phyloP scores from a whole-genome alignment of 1,140 invertebrate genomes.

The Anthonomus grandis region DNA sequence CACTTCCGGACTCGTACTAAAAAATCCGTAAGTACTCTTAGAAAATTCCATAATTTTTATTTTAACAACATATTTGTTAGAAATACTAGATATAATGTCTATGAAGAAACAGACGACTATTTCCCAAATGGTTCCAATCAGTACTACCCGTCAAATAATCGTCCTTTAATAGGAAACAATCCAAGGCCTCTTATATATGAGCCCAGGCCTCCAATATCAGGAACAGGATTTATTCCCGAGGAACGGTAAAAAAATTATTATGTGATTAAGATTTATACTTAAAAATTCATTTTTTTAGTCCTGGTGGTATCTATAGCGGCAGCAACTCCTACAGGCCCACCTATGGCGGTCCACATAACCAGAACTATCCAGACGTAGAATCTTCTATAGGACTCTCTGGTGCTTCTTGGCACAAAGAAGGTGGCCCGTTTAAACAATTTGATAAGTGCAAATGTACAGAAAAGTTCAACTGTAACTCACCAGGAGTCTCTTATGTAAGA shows the following conservation, averaged over 20 bases:
- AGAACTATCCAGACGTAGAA: constrained; percentile 18
- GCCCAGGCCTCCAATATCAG: constrained; percentile 2
- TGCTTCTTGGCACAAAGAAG: constrained; percentile 47
- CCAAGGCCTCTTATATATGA: neutral
- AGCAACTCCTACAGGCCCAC: neutral
- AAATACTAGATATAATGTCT: constrained; percentile 12
- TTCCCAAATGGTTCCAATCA: neutral
- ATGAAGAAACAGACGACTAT: constrained; percentile 15
- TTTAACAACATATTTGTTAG: constrained; percentile 4
- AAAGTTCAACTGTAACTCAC: constrained; percentile 56
- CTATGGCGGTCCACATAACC: constrained; percentile 22
- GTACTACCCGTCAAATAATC: neutral
- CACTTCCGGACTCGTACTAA: constrained; percentile 11
- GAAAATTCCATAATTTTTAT: neutral
- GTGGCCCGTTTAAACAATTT: constrained; percentile 49
- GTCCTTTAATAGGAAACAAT: neutral
- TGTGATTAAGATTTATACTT: no score
- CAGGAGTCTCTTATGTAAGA: constrained; percentile 57
- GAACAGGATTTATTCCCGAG: constrained; percentile 11
- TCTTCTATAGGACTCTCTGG: constrained; percentile 44
- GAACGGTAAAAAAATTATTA: constrained; percentile 6
- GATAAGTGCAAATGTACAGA: constrained; percentile 56
- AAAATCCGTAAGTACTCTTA: constrained; percentile 9
- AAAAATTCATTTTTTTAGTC: constrained; percentile 29
- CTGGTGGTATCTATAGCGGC: constrained; percentile 31